Evolutionary conservation across 2,797 vertebrate genomes (phyloP).

Genomic region (Clarias laeviceps): DNA sequence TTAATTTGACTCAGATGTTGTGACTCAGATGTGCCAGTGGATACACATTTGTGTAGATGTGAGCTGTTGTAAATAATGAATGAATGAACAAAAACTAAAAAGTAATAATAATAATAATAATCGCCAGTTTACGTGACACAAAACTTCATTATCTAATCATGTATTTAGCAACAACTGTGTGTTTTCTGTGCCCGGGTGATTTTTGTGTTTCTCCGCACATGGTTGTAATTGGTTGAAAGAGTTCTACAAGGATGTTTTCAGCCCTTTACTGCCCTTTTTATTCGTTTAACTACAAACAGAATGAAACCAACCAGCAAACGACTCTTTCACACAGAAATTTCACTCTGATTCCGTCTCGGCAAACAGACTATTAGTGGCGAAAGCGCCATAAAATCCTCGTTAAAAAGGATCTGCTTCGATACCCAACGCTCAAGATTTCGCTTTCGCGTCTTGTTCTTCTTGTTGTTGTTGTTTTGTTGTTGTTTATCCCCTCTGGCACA

Average conservation of each 20-base stretch:
- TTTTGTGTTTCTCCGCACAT: background rate
- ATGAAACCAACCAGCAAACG: background rate
- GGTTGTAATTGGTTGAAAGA: background rate
- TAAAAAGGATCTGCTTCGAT: slow-evolving; percentile 11
- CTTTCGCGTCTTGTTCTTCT: slow-evolving; percentile 26
- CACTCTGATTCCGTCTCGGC: background rate
- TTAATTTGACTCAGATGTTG: background rate
- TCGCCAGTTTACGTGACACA: background rate
- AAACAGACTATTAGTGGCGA: slow-evolving; percentile 18
- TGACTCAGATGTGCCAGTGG: background rate
- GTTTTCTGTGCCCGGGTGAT: background rate
- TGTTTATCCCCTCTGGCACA: slow-evolving; percentile 48
- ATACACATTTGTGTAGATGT: no score
- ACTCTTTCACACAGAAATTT: slow-evolving; percentile 1
- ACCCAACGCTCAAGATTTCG: slow-evolving; percentile 11
- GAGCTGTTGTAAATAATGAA: background rate
- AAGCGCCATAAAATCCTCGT: slow-evolving; percentile 13
- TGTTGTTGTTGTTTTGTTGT: slow-evolving; percentile 13
- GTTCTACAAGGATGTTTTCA: background rate
- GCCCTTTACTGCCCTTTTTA: background rate
- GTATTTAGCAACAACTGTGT: background rate
- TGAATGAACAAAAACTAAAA: no score
- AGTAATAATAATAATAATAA: no score
- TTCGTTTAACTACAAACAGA: background rate
- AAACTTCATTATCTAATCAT: background rate